Conservation (phyloP, 2,113 vertebrate species). For the Montifringilla adamsi region DNA sequence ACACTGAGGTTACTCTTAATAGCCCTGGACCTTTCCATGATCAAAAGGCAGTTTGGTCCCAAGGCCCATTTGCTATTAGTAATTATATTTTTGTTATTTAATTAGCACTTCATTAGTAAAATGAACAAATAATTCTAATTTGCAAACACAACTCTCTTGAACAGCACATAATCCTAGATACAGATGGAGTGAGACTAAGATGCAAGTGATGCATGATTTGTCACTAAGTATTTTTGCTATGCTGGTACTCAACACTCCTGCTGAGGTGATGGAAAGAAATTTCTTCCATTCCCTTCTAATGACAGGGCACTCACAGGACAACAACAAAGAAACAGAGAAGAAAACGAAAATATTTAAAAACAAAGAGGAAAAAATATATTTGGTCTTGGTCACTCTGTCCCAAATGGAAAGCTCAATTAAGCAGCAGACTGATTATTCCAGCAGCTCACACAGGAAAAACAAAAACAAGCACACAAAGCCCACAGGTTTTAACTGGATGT, state of each 20-base stretch:
- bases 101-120: not conserved
- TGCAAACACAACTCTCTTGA: not conserved
- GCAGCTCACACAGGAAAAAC: not conserved
- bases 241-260: not conserved
- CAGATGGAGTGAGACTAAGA: not conserved
- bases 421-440: not conserved
- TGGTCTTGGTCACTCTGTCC: not conserved
- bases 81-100: not conserved
- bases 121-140: not conserved
- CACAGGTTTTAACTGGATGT: not conserved
- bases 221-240: not conserved
- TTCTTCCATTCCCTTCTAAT: not conserved
- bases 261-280: not conserved
- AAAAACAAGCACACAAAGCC: not conserved
- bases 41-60: not conserved
- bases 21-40: not conserved
- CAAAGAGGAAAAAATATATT: not conserved
- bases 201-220: not conserved
- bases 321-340: not conserved
- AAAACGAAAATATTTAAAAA: not conserved
- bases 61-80: not conserved
- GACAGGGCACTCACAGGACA: not conserved
- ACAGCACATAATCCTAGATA: not conserved
- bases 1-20: not conserved
- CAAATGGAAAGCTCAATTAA: not conserved